Conservation (phyloP, 2,797 vertebrate species). For the Phaenicophaeus curvirostris region DNA sequence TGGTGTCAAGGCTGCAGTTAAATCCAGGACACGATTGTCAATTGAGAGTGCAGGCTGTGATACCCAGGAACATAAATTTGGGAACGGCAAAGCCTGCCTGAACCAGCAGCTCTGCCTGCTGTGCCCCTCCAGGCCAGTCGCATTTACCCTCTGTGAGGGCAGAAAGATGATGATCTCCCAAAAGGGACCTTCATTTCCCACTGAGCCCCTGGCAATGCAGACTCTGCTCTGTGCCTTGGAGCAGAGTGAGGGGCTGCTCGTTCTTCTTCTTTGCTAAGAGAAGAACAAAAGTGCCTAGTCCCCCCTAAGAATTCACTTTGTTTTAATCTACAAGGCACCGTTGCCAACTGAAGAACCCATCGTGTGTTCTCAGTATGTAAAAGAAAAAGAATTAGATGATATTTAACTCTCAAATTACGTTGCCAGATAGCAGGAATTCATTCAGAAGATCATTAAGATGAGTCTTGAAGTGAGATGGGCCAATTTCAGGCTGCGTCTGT, state of each 20-base stretch:
- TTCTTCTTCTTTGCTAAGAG: not conserved
- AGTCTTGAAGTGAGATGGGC: not conserved
- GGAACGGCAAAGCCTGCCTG: not conserved
- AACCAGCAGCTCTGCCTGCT: not conserved
- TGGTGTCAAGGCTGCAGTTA: not conserved
- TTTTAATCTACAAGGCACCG: not conserved
- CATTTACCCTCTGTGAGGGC: not conserved
- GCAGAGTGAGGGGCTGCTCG: accelerated
- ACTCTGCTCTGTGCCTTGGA: not conserved
- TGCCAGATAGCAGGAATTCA: not conserved
- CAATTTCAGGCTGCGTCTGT: not conserved
- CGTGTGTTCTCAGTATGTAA: accelerated
- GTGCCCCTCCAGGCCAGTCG: accelerated
- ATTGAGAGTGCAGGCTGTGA: not conserved
- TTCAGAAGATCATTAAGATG: conserved; percentile 9
- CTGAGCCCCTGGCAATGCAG: accelerated
- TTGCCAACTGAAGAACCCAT: not conserved
- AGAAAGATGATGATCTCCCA: accelerated
- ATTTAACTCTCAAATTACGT: not conserved
- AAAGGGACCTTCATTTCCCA: accelerated
- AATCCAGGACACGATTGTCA: not conserved
- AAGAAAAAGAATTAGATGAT: not conserved
- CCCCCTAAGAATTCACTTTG: not conserved
- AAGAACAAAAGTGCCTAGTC: accelerated
- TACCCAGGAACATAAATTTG: not conserved